Evolutionary conservation across 2,113 vertebrate genomes (phyloP).

Genomic region (Hiodon tergisus): DNA sequence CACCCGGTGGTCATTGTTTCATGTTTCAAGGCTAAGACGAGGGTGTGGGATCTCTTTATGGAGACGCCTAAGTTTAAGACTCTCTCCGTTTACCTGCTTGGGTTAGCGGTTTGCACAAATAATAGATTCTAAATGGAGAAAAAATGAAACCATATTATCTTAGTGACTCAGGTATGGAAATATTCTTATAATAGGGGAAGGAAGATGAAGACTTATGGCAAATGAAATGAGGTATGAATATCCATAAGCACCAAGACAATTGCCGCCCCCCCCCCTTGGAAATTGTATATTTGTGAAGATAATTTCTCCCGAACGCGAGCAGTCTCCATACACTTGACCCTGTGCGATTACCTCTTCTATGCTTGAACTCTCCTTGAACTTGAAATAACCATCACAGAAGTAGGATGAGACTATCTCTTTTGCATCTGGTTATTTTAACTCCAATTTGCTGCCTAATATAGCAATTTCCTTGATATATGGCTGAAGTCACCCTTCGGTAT

Average conservation of each 20-base stretch:
- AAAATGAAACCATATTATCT: conserved; percentile 37
- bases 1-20: conserved; percentile 35
- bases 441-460: conserved; percentile 90
- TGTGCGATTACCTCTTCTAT: conserved; percentile 75
- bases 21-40: conserved; percentile 22
- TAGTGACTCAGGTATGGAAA: conserved; percentile 67
- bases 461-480: conserved; percentile 91
- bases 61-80: conserved; percentile 49
- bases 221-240: conserved; percentile 87
- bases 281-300: conserved; percentile 94
- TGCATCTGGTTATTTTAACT: conserved; percentile 98
- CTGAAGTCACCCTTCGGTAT: conserved; percentile 77
- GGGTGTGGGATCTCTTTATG: conserved; percentile 38
- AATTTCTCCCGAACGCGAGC: conserved; percentile 76
- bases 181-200: conserved; percentile 63
- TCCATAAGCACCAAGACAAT: conserved; percentile 88
- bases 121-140: conserved; percentile 24
- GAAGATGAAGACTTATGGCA: conserved; percentile 74
- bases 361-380: conserved; percentile 99
- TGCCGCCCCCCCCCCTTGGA: conserved; percentile 70
- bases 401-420: conserved; percentile 77
- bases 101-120: conserved; percentile 41
- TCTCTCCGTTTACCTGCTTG: conserved; percentile 38
- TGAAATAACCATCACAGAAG: conserved; percentile 70
- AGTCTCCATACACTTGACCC: conserved; percentile 80